Percentiles rank a stretch among this genome's conserved stretches.
phyloP scores from a whole-genome alignment of 2,797 vertebrate genomes.

The Urophycis tenuis region DNA sequence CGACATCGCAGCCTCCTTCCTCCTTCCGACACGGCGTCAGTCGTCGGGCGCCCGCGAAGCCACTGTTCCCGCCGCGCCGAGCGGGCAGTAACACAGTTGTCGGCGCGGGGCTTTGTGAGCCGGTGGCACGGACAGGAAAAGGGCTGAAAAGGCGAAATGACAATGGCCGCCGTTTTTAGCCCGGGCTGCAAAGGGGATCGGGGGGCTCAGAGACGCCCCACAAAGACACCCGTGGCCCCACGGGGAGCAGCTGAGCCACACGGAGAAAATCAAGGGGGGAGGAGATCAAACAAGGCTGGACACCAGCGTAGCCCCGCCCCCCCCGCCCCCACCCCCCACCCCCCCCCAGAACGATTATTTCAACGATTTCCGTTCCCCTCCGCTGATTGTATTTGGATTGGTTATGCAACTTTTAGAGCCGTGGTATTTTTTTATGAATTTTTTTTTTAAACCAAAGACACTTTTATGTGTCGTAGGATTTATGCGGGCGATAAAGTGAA shows the following conservation, averaged over 20 bases:
- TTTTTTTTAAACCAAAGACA: neutral
- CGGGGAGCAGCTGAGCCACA: slow-evolving; percentile 55
- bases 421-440: too few species aligned
- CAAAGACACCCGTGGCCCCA: slow-evolving; percentile 62
- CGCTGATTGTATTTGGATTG: slow-evolving; percentile 91
- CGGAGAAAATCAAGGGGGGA: slow-evolving; percentile 27
- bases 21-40: slow-evolving; percentile 79
- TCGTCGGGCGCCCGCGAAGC: slow-evolving; percentile 80
- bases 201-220: slow-evolving; percentile 71
- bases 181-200: slow-evolving; percentile 79
- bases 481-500: too few species aligned
- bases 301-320: slow-evolving; percentile 69
- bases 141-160: slow-evolving; percentile 72
- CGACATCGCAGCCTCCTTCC: slow-evolving; percentile 79
- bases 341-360: slow-evolving; percentile 72
- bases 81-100: slow-evolving; percentile 90
- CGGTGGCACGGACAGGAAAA: slow-evolving; percentile 83
- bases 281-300: slow-evolving; percentile 31
- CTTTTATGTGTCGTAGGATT: too few species aligned
- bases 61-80: slow-evolving; percentile 80
- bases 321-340: too few species aligned
- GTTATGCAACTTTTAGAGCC: slow-evolving; percentile 66
- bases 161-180: slow-evolving; percentile 82
- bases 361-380: slow-evolving; percentile 79
- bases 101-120: slow-evolving; percentile 81